Percentiles rank a stretch among this genome's conserved stretches.
phyloP scores from a whole-genome alignment of 2,113 vertebrate genomes.

The Centropristis striata region DNA sequence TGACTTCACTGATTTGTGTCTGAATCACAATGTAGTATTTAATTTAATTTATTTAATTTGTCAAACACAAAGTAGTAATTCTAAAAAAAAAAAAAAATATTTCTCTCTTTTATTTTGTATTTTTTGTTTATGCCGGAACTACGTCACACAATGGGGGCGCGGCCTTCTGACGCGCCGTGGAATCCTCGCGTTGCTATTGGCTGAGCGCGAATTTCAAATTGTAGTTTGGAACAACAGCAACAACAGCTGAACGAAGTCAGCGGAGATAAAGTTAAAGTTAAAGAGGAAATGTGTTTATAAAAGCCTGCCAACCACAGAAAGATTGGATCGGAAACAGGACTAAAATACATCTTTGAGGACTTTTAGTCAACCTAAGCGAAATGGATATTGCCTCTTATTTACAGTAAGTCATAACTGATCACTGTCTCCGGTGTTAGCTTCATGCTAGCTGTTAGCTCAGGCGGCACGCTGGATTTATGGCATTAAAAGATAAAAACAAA shows the following conservation, averaged over 20 bases:
- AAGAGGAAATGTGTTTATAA: not conserved
- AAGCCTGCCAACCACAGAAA: not conserved
- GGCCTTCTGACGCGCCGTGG: not conserved
- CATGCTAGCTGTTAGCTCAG: slow-evolving; percentile 17
- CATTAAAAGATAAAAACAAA: not conserved
- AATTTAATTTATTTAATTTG: too few relatives aligned
- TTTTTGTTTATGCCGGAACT: not conserved
- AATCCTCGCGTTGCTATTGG: slow-evolving; percentile 49
- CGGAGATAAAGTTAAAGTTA: too few relatives aligned
- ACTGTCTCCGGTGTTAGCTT: not conserved
- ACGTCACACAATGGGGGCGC: not conserved
- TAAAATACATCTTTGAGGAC: too few relatives aligned
- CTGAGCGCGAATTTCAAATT: slow-evolving; percentile 70
- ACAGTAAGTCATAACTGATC: slow-evolving; percentile 68
- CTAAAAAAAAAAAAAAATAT: too few relatives aligned
- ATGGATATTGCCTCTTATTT: slow-evolving; percentile 74
- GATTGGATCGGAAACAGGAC: accelerated
- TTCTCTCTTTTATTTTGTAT: too few relatives aligned
- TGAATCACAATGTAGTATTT: too few relatives aligned
- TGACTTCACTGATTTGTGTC: too few relatives aligned
- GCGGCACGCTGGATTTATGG: too few relatives aligned
- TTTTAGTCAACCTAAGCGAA: accelerated
- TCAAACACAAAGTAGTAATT: too few relatives aligned
- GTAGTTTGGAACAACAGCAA: not conserved
- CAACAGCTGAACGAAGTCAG: not conserved